Evolutionary conservation across 1,140 invertebrate species (phyloP), one percentile per base, ranked within the genome.

Genomic region (Caerostris darwini): DNA sequence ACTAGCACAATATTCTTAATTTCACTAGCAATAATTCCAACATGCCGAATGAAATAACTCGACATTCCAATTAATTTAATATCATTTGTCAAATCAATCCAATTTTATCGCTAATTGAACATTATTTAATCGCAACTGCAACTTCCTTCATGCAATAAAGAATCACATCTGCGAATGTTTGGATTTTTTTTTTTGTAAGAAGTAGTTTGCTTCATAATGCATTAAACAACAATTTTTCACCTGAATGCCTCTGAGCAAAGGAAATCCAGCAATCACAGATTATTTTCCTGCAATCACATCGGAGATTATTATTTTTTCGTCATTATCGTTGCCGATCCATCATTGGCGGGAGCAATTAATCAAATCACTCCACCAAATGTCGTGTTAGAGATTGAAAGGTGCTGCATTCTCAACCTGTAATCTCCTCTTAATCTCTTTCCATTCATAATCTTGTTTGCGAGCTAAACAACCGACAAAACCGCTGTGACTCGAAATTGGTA

Each of bases 321-420:
- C 53, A 53, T 77, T 7, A 53, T 77, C 34, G 34, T 10, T 53
- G 53, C 81, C 53, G n/a, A 92, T 92, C 90, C 57, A 92, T 92
- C 90, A 92, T 54, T 34, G 19, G 34, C 58, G 3, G 19, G 3
- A 7, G 50, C 90, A 85, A 92, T 92, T 92, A 92, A 92, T 92
- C 90, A 92, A 61, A 4, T 58, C 12, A 50, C 81, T 5, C 58
- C 61, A 17, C 34, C 77, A 85, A 64, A 17, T 92, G 81, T 92
- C 90, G 59, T 10, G 10, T 54, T 34, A 83, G 56, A 67, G 90
- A 92, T 85, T 92, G 81, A 92, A 92, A 57, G 59, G 81, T 83
- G 90, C 0, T 71, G 59, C 56, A 50, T 64, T 92, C 57, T 53
- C 90, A 92, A 92, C 85, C 64, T 83, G 90, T 53, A 50, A 57